Base-by-base conservation (phyloP, 2,113 vertebrate species). In the Paramisgurnus dabryanus region DNA sequence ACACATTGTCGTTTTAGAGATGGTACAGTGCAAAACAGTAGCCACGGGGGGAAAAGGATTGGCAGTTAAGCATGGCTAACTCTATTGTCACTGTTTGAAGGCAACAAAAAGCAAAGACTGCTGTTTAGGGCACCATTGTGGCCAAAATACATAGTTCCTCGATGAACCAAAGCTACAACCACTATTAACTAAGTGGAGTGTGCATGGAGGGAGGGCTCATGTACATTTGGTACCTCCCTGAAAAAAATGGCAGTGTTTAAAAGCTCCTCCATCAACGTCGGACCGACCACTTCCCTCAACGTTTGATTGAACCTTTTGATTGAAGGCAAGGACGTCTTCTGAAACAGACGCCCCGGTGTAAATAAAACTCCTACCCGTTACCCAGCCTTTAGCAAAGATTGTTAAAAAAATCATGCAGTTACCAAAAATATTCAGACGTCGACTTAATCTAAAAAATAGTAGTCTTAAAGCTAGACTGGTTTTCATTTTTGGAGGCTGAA, bases 51-150 rank as follows among this genome's bases (percentile, higher is more conserved):
- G 83, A 88, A 87, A 88, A 75, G 87, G 85, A 89, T 74, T 92
- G 93, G 93, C 93, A 94, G 93, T 93, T 88, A 91, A 92, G 91
- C 90, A 91, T 90, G 92, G 91, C 93, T 92, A 89, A 86, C 90
- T 88, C 89, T 91, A 87, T 89, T 89, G 90, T 91, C 89, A 91
- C 91, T 92, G 90, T 91, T 84, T 89, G 85, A 92, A 92, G 91
- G 93, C 92, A 93, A 92, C 88, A 68, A 75, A 91, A 92, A 92
- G 89, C 86, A 88, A 90, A 88, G 90, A 89, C 86, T 90, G 89
- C 87, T 85, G 87, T 86, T 89, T 67, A 89, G 87, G 89, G 88
- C 89, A 90, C 90, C 86, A 66, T 63, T 85, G 89, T 86, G 89
- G 89, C 87, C 85, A 80, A 86, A 80, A 88, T 86, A 91, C 90